Conservation (phyloP, 2,888 invertebrate species). For the Hyalella azteca region DNA sequence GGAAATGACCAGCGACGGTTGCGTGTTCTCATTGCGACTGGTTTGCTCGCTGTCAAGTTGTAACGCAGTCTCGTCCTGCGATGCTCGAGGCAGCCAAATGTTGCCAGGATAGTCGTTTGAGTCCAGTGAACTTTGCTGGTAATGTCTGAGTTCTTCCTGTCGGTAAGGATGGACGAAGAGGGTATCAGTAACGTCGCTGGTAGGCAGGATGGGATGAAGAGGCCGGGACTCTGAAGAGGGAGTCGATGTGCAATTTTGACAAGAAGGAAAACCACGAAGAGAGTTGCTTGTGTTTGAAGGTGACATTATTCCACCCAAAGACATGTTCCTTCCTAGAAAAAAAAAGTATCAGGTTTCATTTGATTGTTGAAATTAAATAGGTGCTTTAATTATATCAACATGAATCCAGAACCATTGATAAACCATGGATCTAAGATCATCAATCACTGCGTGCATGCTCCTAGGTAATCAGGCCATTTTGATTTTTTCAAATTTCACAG, state of each 20-base stretch:
- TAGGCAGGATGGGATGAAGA: background rate
- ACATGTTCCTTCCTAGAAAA: background rate
- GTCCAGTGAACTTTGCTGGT: slow-evolving; percentile 4
- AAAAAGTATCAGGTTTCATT: background rate
- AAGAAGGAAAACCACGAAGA: background rate
- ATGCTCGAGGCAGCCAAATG: background rate
- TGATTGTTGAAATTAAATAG: background rate
- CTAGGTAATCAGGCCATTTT: background rate
- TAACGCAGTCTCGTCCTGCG: background rate
- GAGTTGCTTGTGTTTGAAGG: slow-evolving; percentile 1
- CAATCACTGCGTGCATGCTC: background rate
- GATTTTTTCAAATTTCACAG: background rate
- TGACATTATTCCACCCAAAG: slow-evolving; percentile 12
- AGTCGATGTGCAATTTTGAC: slow-evolving; percentile 8
- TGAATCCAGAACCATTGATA: background rate
- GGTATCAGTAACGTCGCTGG: background rate
- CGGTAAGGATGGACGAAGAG: background rate
- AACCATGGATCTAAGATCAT: background rate
- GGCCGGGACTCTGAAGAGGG: background rate
- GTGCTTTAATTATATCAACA: background rate
- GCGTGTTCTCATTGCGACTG: background rate
- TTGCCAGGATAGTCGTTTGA: background rate
- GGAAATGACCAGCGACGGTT: slow-evolving; percentile 13
- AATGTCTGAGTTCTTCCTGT: background rate
- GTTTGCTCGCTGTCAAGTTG: background rate